phyloP scores from a whole-genome alignment of 2,113 vertebrate species.

The Rhynchomys soricoides region DNA sequence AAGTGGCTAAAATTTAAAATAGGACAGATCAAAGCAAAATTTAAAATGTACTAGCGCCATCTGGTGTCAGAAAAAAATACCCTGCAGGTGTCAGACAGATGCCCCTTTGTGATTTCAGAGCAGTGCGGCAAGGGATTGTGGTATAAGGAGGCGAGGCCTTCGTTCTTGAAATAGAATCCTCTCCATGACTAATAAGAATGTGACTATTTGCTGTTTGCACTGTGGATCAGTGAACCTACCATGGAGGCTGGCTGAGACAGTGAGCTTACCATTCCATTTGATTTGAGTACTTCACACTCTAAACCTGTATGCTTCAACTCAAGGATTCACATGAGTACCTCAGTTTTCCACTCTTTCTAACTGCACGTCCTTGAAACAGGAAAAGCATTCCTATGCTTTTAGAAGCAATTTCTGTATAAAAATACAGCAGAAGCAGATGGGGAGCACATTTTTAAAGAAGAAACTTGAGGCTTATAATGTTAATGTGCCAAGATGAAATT shows the following conservation, averaged over 20 bases:
- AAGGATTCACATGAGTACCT: not conserved
- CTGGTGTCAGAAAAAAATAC: conserved; percentile 62
- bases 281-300: not conserved
- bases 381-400: conserved; percentile 46
- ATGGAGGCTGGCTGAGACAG: not conserved
- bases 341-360: conserved; percentile 19
- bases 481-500: conserved; percentile 74
- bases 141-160: not conserved
- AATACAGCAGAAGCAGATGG: conserved; percentile 69
- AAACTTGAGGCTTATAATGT: conserved; percentile 60
- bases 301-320: not conserved
- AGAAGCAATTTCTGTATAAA: conserved; percentile 56
- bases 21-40: conserved; percentile 23
- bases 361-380: not conserved
- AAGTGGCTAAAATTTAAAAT: not conserved
- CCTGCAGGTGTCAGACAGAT: not conserved
- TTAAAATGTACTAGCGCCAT: conserved; percentile 74
- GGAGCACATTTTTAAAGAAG: conserved; percentile 70
- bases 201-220: not conserved
- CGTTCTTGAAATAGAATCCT: not conserved
- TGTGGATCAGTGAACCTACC: not conserved
- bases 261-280: not conserved
- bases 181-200: rapidly evolving
- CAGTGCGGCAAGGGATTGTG: not conserved
- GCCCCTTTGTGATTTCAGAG: not conserved